Base-by-base conservation (phyloP, 2,888 invertebrate species). In the Electrophaes corylata region DNA sequence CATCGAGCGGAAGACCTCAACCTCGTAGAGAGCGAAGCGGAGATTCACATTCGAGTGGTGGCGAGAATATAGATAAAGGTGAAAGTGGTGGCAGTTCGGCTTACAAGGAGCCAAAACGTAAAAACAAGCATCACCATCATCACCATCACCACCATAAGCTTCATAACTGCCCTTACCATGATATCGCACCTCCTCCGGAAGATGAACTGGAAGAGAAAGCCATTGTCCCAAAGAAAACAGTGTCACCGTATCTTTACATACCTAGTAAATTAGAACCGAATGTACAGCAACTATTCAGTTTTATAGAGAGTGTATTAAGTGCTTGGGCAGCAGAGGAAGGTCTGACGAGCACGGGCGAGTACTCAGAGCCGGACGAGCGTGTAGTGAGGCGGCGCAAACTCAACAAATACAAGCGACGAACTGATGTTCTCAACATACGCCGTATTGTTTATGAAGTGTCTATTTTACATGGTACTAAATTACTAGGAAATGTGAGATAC, bases 231-330 rank as follows among this genome's bases (percentile, higher is more conserved):
- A 88, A 87, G 65, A 90, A 91, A 79, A 86, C 89, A 59, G 87
- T 92, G 40, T 93, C 92, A 70, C 91, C 92, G 71, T 92, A 91
- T 78, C 83, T 92, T 58, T 91, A 80, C 68, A 91, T 92, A 75
- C 91, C 88, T 69, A 90, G 91, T 83, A 85, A 93, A 84, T 87
- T 95, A 92, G 95, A 95, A 82, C 95, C 95, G 50, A 95, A 96
- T 83, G 96, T 96, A 46, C 96, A 96, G 84, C 95, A 96, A 86
- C 90, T 96, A 72, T 96, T 96, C 85, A 95, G 95, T 85, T 96
- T 96, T 78, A 96, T 96, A 69, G 96, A 96, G 82, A 94, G 94
- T 67, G 96, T 96, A 51, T 84, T 96, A 64, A 96, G 96, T 79
- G 95, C 96, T 46, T 96, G 96, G 96, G 95, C 95, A 19, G 95